Conservation (phyloP, 2,113 vertebrate species). For the Empidonax alnorum region DNA sequence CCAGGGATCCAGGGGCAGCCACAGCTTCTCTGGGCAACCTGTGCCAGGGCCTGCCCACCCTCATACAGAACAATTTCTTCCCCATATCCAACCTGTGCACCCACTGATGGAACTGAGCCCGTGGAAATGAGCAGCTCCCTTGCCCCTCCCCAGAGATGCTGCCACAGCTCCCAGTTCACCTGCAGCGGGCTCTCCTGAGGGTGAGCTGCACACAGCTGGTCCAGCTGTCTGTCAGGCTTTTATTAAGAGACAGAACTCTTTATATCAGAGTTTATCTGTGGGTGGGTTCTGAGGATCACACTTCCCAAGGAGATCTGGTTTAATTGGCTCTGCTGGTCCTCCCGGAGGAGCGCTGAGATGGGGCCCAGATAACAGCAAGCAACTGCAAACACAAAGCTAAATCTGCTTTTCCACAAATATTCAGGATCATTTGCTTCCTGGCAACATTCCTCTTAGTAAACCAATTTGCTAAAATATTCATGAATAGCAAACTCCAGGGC, state of each 20-base stretch:
- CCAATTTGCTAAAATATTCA: slow-evolving; percentile 60
- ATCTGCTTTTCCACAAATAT: slow-evolving; percentile 6
- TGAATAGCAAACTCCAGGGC: slow-evolving; percentile 4
- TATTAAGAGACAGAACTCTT: background rate
- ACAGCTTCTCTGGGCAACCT: background rate
- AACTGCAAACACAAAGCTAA: background rate
- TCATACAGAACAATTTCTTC: background rate
- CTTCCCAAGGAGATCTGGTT: background rate
- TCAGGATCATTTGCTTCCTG: slow-evolving; percentile 34
- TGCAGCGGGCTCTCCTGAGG: background rate
- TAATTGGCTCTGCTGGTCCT: background rate
- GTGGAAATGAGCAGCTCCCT: background rate
- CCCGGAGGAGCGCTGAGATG: background rate
- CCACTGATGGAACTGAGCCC: background rate
- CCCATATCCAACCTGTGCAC: background rate
- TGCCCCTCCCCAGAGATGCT: background rate
- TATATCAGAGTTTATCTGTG: background rate
- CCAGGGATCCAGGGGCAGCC: background rate
- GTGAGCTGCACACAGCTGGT: background rate
- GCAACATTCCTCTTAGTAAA: slow-evolving; percentile 34
- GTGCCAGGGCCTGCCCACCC: background rate
- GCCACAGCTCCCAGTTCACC: background rate
- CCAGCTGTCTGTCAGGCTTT: background rate
- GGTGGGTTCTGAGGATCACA: background rate
- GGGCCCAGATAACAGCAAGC: background rate